Base-by-base conservation (phyloP, 2,113 vertebrate genomes). In the Lethenteron reissneri region DNA sequence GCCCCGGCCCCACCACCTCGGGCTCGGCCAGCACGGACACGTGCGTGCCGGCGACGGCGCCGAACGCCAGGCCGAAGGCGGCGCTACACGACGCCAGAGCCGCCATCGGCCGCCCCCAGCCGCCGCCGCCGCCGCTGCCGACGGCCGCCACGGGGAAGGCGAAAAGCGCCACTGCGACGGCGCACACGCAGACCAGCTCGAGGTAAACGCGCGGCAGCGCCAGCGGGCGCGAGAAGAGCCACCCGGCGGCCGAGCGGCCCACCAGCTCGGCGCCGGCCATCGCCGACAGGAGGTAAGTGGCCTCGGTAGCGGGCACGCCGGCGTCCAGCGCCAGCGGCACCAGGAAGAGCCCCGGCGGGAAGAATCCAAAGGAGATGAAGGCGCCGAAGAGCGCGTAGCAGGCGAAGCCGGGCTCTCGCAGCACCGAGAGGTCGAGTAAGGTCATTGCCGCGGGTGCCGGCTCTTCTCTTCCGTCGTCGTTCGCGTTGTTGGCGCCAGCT, bases 21-120 rank as follows among this genome's bases (percentile, higher is more conserved):
- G 95, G 90, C 73, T 99, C 94, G 0, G 92, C 92, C 71, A 99
- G 79, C 83, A 99, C 80, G 2, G 94, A 90, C 62, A 99, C 90
- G 75, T 99, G 94, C 0, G 87, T 92, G 57, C 87, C 84, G 0
- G 85, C 82, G 0, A 99, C 79, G 0, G 88, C 92, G 2, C 94
- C 94, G 7, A 96, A 80, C 75, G 94, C 86, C 71, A 85, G 85
- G 2, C 94, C 94, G 1, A 88, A 96, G 57, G 90, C 78, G 56
- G 84, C 57, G 74, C 90, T 92, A 76, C 92, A 96, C 41, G 78
- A 78, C 74, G 83, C 83, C 59, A 96, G 79, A 6, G 41, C 41
- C 41, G 41, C 41, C 41, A 41, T 41, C 6, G 41, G 41, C 41
- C 41, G 41, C 6, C 41, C 41, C 41, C 41, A 41, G 41, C 41